Conservation (phyloP, 2,888 invertebrate species). For the Oxycera nigricornis region DNA sequence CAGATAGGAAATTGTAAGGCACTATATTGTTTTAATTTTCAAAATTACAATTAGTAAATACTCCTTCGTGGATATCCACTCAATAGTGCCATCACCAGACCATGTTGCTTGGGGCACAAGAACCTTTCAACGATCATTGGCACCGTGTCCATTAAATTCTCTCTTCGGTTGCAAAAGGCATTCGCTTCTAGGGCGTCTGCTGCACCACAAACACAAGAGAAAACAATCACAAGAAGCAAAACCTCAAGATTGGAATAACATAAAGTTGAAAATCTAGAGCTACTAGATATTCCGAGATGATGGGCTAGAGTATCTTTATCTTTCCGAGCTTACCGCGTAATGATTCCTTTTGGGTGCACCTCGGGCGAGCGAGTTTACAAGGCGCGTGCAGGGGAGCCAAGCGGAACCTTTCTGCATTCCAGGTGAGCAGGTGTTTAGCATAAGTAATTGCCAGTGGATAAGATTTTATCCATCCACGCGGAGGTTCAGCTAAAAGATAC, state of each 20-base stretch:
- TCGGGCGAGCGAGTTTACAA: background rate
- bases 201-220: too few relatives aligned
- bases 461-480: slow-evolving; percentile 4
- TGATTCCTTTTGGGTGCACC: background rate
- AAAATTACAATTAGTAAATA: too few relatives aligned
- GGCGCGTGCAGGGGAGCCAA: background rate
- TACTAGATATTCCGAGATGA: background rate
- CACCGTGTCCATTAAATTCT: too few relatives aligned
- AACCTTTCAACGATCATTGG: too few relatives aligned
- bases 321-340: background rate
- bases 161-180: too few relatives aligned
- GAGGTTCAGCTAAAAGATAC: background rate
- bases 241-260: background rate
- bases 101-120: too few relatives aligned
- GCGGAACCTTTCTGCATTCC: slow-evolving; percentile 54
- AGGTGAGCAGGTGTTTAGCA: slow-evolving; percentile 62
- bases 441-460: slow-evolving; percentile 59
- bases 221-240: background rate
- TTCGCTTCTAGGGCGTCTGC: too few relatives aligned
- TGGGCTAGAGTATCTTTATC: slow-evolving; percentile 1
- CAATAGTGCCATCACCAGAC: too few relatives aligned
- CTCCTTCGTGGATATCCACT: too few relatives aligned
- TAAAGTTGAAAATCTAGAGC: slow-evolving; percentile 12
- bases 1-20: too few relatives aligned
- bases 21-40: too few relatives aligned